Conservation (phyloP, 2,888 invertebrate genomes). For the Eupithecia pulchellata region DNA sequence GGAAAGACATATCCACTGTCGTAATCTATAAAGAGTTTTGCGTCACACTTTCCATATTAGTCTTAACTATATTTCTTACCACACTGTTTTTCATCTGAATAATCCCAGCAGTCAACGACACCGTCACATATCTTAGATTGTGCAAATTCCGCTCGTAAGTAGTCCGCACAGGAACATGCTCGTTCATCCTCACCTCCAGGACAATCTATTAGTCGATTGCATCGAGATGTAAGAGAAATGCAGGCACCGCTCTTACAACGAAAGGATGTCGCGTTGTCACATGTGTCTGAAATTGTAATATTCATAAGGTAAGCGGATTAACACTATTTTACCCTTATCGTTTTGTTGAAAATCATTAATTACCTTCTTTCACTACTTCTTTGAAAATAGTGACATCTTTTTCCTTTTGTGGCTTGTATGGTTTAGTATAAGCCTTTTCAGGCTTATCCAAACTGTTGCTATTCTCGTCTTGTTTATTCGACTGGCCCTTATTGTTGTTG, state of each 20-base stretch:
- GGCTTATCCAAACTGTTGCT: slow-evolving; percentile 64
- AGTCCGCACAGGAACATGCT: slow-evolving; percentile 91
- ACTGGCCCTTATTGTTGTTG: slow-evolving; percentile 84
- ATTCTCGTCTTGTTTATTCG: slow-evolving; percentile 77
- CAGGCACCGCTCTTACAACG: slow-evolving; percentile 88
- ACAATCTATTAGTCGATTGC: slow-evolving; percentile 90
- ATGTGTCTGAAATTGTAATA: slow-evolving; percentile 62
- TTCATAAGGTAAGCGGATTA: not conserved
- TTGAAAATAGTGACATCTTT: slow-evolving; percentile 54
- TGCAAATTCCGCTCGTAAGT: slow-evolving; percentile 88
- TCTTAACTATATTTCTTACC: slow-evolving; percentile 82
- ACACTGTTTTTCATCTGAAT: slow-evolving; percentile 90
- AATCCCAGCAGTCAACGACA: slow-evolving; percentile 92
- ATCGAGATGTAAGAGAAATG: slow-evolving; percentile 87
- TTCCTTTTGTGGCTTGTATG: slow-evolving; percentile 62
- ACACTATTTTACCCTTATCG: not conserved
- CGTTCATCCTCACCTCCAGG: slow-evolving; percentile 89
- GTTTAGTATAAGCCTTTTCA: slow-evolving; percentile 71
- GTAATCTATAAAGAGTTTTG: too few species aligned
- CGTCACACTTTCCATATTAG: too few species aligned
- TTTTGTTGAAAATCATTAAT: not conserved
- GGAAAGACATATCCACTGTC: too few species aligned
- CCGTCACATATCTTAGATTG: slow-evolving; percentile 92
- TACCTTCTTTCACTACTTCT: slow-evolving; percentile 61
- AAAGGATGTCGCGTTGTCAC: slow-evolving; percentile 81